A percentile compares a stretch with the other conserved stretches of the same genome.
Evolutionary conservation across 2,797 vertebrate species (phyloP).

Genomic region (Eurystomus glaucurus): DNA sequence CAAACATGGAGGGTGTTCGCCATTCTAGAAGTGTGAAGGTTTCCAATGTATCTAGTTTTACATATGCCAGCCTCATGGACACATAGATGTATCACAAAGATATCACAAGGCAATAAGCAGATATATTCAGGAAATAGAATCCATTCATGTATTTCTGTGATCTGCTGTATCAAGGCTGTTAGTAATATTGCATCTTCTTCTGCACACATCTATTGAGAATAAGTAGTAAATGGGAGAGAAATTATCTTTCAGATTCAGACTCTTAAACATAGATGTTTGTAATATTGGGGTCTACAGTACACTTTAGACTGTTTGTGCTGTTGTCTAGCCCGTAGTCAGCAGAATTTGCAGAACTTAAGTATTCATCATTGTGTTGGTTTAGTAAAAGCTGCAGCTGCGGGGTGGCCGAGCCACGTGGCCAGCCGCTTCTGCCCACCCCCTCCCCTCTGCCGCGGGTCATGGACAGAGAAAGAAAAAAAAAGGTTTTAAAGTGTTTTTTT

Average conservation of each 20-base stretch:
- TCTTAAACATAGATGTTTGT: neutral
- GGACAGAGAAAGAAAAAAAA: no score
- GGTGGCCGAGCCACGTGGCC: no score
- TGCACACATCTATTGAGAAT: neutral
- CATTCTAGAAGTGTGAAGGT: neutral
- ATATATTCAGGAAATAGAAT: neutral
- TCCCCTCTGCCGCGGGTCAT: no score
- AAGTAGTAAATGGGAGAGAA: neutral
- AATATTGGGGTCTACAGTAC: accelerated
- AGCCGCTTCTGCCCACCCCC: no score
- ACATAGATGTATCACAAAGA: neutral
- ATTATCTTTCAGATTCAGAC: neutral
- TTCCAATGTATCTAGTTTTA: neutral
- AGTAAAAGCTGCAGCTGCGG: no score
- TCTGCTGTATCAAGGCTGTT: neutral
- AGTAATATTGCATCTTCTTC: neutral
- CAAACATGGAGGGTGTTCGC: accelerated
- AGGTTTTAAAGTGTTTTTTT: no score
- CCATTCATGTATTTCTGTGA: neutral
- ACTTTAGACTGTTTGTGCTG: neutral
- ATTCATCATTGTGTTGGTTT: neutral
- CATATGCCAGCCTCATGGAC: accelerated
- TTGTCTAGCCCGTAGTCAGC: neutral
- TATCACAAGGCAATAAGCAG: neutral
- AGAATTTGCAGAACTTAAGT: neutral